These are phyloP conservation scores for Chelon labrosus DNA, from an alignment of 2,797 vertebrate genomes.

Conservation along the genomic window DNA sequence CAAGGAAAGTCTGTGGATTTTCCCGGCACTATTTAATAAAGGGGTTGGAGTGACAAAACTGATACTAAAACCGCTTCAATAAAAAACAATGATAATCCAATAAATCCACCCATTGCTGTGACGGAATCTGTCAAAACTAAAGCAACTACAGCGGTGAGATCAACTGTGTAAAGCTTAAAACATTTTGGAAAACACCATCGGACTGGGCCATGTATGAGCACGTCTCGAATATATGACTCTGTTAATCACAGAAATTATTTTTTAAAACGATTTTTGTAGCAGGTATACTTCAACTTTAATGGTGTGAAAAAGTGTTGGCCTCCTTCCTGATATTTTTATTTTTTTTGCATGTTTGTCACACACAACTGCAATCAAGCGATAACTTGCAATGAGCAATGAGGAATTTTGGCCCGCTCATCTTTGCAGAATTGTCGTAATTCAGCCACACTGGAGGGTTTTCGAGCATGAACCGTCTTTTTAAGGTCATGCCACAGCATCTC, in stretches of 20 bases:
- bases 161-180: not conserved
- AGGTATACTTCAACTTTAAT: not conserved
- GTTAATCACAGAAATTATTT: slow-evolving; percentile 47
- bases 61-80: slow-evolving; percentile 50
- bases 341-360: no score
- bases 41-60: not conserved
- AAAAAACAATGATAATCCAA: slow-evolving; percentile 29
- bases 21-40: slow-evolving; percentile 23
- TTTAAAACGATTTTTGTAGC: not conserved
- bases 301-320: no score
- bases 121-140: slow-evolving; percentile 27
- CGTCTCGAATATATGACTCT: not conserved
- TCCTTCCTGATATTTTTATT: no score
- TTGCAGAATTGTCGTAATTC: no score
- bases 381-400: no score
- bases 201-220: not conserved
- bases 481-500: no score
- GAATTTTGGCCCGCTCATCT: no score
- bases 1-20: slow-evolving; percentile 58
- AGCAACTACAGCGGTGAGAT: not conserved
- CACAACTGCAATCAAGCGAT: no score
- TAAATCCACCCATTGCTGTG: slow-evolving; percentile 11
- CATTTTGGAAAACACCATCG: slow-evolving; percentile 13
- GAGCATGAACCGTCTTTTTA: no score
- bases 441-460: no score